Base-by-base conservation (phyloP, 2,797 vertebrate species). In the Gymnocypris eckloni region DNA sequence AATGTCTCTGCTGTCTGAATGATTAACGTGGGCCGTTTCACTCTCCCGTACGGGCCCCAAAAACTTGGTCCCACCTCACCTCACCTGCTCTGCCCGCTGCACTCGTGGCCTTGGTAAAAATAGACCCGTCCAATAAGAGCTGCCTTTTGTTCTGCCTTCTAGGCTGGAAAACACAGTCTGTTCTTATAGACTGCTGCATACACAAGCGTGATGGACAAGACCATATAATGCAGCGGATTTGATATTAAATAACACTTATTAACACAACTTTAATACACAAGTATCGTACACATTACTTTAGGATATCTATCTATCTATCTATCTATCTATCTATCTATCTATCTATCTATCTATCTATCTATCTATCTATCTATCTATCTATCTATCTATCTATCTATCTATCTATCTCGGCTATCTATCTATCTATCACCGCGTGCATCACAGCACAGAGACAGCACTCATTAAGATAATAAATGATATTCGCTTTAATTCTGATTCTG, bases 1-100 rank as follows among this genome's bases (percentile, higher is more conserved):
- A 94, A 95, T 95, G 94, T 93, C 90, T 93, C 91, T 87, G 91
- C 94, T 94, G 94, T 96, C 94, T 90, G 91, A 91, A 95, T 95
- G 94, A 96, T 94, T 95, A 94, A 95, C 94, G 92, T 88, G 91
- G 89, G 91, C 89, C 82, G 87, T 92, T 93, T 93, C 93, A 92
- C 88, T 89, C 87, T 94, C 92, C 91, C 92, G 91, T 93, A 93
- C 50, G 89, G 75, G 78, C 92, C 90, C 90, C 93, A 66, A 92
- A 92, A 91, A 92, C 92, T 90, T 85, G 82, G 92, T 92, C 92
- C 91, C 92, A 91, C 91, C 92, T 88, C 76, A 86, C 89, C 87
- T 93, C 91, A 93, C 93, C 93, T 94, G 93, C 93, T 90, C 88
- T 91, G 93, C 93, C 93, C 93, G 92, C 92, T 90, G 90, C 89